These are phyloP conservation scores for Loxodonta africana DNA, from an alignment of 2,113 vertebrate species.

Conservation along the genomic window DNA sequence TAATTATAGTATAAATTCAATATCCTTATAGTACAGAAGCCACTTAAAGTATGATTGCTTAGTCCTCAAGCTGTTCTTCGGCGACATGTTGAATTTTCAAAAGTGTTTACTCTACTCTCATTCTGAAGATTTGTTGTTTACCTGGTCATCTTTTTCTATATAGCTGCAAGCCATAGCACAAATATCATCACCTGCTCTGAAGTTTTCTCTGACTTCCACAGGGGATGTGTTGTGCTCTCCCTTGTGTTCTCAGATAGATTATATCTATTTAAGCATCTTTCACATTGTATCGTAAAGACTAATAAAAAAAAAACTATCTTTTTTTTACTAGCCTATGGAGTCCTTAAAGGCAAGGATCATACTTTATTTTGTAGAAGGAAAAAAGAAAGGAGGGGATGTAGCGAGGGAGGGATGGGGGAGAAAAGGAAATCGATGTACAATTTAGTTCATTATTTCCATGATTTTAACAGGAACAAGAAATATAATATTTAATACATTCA, in stretches of 20 bases:
- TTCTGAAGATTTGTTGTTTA: conserved; percentile 37
- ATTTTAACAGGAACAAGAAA: conserved; percentile 18
- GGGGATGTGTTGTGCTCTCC: background rate
- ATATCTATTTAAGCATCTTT: background rate
- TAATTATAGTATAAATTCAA: conserved; percentile 8
- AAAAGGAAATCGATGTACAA: background rate
- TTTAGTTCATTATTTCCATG: conserved; percentile 38
- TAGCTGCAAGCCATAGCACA: background rate
- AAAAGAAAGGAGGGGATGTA: background rate
- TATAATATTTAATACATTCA: conserved; percentile 6
- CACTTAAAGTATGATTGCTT: background rate
- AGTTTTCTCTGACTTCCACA: background rate
- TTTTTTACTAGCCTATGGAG: background rate
- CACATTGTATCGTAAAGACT: background rate
- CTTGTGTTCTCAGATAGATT: background rate
- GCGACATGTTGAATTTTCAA: background rate
- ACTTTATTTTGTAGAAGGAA: background rate
- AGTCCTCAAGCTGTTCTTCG: background rate
- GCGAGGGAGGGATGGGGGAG: background rate
- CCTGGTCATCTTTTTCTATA: background rate
- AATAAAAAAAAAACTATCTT: background rate
- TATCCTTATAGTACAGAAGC: background rate
- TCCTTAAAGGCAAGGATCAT: background rate
- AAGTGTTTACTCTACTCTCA: background rate
- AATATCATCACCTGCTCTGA: background rate